phyloP scores from a whole-genome alignment of 2,888 invertebrate genomes.

The Lepidochitona cinerea region DNA sequence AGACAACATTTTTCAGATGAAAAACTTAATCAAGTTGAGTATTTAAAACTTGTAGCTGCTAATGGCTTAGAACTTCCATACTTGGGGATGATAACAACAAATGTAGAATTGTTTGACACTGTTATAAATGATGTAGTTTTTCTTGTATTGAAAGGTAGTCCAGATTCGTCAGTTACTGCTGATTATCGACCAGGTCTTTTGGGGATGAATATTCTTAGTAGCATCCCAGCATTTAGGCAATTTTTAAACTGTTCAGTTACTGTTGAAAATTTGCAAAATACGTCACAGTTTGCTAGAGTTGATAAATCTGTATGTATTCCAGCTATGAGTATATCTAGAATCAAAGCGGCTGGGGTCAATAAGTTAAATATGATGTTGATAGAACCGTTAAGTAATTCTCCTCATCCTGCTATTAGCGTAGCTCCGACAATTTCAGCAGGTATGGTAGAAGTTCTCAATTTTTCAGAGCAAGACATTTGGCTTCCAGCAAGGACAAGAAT shows the following conservation, averaged over 20 bases:
- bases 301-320: neutral
- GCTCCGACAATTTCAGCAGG: neutral
- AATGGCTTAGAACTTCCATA: neutral
- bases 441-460: neutral
- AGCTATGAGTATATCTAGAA: neutral
- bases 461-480: neutral
- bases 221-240: neutral
- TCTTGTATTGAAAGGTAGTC: too few relatives aligned
- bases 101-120: neutral
- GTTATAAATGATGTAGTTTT: neutral
- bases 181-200: neutral
- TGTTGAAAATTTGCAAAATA: neutral
- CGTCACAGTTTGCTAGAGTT: neutral
- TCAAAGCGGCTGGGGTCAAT: neutral
- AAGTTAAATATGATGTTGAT: neutral
- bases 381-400: neutral
- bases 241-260: neutral
- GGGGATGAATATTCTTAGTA: neutral
- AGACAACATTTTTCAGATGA: neutral
- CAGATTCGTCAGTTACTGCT: neutral
- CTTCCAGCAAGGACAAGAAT: neutral
- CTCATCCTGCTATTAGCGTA: neutral
- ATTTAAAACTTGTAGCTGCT: neutral
- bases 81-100: neutral
- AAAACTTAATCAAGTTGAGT: neutral